phyloP scores from a whole-genome alignment of 1,140 invertebrate species.

The Drosophila chauvacae region DNA sequence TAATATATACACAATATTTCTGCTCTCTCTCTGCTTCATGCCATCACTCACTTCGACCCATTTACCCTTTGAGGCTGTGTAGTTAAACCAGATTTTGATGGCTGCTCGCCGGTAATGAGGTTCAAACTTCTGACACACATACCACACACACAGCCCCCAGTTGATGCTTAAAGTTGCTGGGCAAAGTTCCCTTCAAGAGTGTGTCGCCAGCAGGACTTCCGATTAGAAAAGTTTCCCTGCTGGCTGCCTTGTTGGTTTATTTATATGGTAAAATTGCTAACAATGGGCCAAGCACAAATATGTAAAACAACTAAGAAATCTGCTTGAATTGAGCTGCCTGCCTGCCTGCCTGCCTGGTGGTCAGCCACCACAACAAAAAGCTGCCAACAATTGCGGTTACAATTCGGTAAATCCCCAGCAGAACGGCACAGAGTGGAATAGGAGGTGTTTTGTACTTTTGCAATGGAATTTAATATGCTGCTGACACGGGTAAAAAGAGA shows the following conservation, averaged over 20 bases:
- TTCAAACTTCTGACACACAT: conserved; percentile 24
- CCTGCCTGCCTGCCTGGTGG: not conserved
- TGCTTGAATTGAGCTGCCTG: conserved; percentile 42
- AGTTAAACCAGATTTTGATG: conserved; percentile 20
- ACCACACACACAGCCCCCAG: not conserved
- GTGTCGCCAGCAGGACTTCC: conserved; percentile 27
- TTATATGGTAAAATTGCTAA: conserved; percentile 16
- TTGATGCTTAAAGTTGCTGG: conserved; percentile 15
- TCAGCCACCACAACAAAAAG: conserved; percentile 35
- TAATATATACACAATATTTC: not conserved
- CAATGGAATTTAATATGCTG: conserved; percentile 61
- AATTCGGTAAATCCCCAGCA: conserved; percentile 44
- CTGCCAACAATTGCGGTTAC: conserved; percentile 55
- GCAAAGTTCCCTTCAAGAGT: conserved; percentile 4
- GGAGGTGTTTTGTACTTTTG: conserved; percentile 30
- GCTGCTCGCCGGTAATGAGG: conserved; percentile 37
- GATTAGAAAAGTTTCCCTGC: conserved; percentile 41
- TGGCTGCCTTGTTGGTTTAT: conserved; percentile 1
- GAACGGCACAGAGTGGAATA: not conserved
- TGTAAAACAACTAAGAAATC: conserved; percentile 33
- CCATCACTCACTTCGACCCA: conserved; percentile 9
- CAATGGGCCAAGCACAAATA: conserved; percentile 26
- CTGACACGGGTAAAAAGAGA: conserved; percentile 45
- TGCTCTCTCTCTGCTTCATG: not conserved
- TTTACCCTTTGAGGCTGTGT: conserved; percentile 7